Percentiles rank a stretch among this genome's conserved stretches.
Conservation (phyloP, 2,113 vertebrate species). For the Australoheros scitulus region DNA sequence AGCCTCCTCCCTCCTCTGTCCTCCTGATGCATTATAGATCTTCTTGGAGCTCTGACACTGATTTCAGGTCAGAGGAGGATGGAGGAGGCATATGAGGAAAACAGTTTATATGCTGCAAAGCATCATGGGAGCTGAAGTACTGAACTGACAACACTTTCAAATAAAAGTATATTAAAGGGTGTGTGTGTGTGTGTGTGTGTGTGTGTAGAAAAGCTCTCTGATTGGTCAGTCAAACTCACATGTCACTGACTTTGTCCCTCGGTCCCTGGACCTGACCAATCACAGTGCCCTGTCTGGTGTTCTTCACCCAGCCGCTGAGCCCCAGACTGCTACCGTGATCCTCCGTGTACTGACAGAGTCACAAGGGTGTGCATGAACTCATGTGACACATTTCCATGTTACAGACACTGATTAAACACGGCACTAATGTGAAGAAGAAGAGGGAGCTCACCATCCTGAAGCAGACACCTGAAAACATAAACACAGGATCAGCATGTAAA, state of each 20-base stretch:
- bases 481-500: not conserved
- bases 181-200: not conserved
- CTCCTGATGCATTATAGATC: not conserved
- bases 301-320: conserved; percentile 92
- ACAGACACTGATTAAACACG: not conserved
- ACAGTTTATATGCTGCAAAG: not conserved
- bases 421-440: not conserved
- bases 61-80: not conserved
- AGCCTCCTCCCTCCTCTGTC: not conserved
- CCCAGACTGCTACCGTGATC: conserved; percentile 85
- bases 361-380: not conserved
- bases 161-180: not conserved
- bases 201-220: not conserved
- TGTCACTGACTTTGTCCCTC: conserved; percentile 82
- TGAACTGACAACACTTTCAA: not conserved
- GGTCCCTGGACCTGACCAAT: conserved; percentile 89
- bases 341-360: conserved; percentile 85
- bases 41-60: not conserved
- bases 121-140: not conserved
- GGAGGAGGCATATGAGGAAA: not conserved
- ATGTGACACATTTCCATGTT: not conserved
- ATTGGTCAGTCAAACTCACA: conserved; percentile 81
- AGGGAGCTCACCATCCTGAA: conserved; percentile 90
- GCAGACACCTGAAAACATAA: conserved; percentile 84
- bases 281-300: conserved; percentile 88